Conservation (phyloP, 2,113 vertebrate species). For the Hippocampus abdominalis region DNA sequence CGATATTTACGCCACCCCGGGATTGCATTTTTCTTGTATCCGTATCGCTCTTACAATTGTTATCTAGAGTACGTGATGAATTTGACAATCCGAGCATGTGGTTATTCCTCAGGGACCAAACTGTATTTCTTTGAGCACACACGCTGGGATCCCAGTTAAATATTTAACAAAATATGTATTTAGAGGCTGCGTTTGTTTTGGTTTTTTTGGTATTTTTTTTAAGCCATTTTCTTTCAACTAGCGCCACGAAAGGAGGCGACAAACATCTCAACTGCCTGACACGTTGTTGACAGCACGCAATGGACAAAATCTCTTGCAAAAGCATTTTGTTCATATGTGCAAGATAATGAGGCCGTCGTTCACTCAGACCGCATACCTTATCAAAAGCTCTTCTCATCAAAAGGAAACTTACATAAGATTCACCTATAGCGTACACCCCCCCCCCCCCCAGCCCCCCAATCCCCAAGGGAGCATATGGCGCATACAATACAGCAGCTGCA, state of each 20-base stretch:
- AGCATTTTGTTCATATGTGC: conserved; percentile 15
- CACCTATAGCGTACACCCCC: conserved; percentile 17
- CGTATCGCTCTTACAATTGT: not conserved
- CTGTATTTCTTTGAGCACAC: not conserved
- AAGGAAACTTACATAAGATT: conserved; percentile 37
- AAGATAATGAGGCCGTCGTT: conserved; percentile 17
- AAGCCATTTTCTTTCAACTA: not conserved
- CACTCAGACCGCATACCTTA: conserved; percentile 38
- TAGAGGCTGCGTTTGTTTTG: not conserved
- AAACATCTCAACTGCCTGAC: not conserved
- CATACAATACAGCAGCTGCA: not conserved
- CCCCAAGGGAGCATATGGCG: not conserved
- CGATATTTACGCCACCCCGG: too few relatives aligned
- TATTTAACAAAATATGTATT: conserved; percentile 13
- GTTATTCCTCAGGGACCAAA: conserved; percentile 12
- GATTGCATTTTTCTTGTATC: too few relatives aligned
- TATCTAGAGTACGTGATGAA: not conserved
- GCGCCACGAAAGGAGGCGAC: not conserved
- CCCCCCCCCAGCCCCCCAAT: not conserved
- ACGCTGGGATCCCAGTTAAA: conserved; percentile 6
- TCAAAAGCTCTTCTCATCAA: conserved; percentile 51
- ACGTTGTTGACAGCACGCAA: not conserved
- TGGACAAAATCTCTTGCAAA: not conserved
- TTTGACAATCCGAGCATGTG: conserved; percentile 18
- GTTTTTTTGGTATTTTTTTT: too few relatives aligned